Conservation (phyloP, 2,888 invertebrate genomes). For the Lasius platythorax region DNA sequence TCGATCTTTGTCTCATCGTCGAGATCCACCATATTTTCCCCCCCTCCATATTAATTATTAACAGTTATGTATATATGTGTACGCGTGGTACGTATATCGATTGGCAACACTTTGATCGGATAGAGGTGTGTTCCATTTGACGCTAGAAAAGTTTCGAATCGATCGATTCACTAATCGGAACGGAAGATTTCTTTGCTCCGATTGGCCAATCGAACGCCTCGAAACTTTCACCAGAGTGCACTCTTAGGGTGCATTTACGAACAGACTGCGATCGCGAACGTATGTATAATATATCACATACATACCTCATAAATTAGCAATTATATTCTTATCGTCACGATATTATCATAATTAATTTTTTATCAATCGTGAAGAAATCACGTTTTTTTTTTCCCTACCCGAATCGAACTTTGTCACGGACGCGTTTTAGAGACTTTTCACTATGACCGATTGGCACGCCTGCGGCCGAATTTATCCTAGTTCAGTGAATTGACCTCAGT, state of each 20-base stretch:
- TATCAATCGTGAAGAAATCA: not conserved
- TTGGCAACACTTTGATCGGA: no score
- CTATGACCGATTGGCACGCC: slow-evolving; percentile 64
- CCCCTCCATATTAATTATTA: not conserved
- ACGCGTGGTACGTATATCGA: not conserved
- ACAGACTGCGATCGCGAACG: not conserved
- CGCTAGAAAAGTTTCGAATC: not conserved
- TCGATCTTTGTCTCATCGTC: not conserved
- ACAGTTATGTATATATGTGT: not conserved
- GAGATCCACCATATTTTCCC: not conserved
- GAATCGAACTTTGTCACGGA: not conserved
- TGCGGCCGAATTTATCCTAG: slow-evolving; percentile 65
- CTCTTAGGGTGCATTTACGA: not conserved
- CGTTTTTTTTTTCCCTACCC: no score
- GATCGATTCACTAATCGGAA: not conserved
- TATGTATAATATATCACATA: not conserved
- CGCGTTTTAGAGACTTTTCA: slow-evolving; percentile 55
- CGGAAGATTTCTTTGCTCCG: not conserved
- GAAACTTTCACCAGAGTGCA: not conserved
- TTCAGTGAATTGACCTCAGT: slow-evolving; percentile 73
- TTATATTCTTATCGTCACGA: not conserved
- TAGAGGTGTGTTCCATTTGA: not conserved
- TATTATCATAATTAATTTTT: not conserved
- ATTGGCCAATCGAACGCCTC: not conserved
- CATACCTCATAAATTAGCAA: not conserved